Evolutionary conservation across 2,797 vertebrate species (phyloP).

Genomic region (Falco biarmicus): DNA sequence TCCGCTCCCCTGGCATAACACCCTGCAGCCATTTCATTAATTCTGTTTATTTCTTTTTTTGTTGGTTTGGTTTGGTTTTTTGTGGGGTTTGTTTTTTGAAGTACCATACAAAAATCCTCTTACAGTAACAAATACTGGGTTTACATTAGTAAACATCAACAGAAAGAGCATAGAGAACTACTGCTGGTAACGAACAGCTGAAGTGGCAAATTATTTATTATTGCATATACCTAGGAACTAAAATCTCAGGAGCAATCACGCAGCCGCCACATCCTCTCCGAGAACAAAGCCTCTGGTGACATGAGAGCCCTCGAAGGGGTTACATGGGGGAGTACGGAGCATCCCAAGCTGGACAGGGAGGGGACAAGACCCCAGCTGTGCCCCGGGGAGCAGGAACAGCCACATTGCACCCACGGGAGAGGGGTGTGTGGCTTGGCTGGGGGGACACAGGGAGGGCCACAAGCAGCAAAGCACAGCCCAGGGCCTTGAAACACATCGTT

Average conservation of each 20-base stretch:
- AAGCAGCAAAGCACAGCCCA: constrained; percentile 59
- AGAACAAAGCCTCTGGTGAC: not conserved
- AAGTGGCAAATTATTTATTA: constrained; percentile 26
- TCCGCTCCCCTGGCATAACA: fast-evolving
- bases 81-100: not conserved
- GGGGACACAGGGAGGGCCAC: not conserved
- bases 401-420: not conserved
- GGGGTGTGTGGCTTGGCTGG: fast-evolving
- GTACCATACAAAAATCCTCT: constrained; percentile 73
- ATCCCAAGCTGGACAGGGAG: not conserved
- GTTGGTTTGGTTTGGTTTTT: not conserved
- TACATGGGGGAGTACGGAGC: not conserved
- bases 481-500: not conserved
- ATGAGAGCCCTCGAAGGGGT: not conserved
- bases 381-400: not conserved
- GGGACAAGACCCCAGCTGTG: not conserved
- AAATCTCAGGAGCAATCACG: not conserved
- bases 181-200: constrained; percentile 37
- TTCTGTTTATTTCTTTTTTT: constrained; percentile 13
- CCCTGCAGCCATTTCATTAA: not conserved
- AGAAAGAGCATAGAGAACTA: constrained; percentile 46
- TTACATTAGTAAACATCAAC: constrained; percentile 72
- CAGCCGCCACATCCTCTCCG: not conserved
- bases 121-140: constrained; percentile 71
- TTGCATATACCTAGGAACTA: constrained; percentile 58